Evolutionary conservation across 2,797 vertebrate species (phyloP), one percentile per base, ranked within the genome.

Genomic region (Takifugu rubripes): DNA sequence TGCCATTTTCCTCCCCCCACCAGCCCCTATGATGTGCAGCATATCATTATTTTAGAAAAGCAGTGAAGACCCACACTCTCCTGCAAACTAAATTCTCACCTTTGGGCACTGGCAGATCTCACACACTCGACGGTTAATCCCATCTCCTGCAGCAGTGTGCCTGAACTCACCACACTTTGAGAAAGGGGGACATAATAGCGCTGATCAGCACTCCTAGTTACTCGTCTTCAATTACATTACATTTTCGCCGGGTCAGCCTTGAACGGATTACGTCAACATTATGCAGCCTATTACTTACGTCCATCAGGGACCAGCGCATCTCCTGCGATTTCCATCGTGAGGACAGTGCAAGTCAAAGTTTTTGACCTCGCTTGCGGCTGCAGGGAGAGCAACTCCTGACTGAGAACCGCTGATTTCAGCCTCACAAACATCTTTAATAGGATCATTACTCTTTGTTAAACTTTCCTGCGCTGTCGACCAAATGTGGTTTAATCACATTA

Each of bases 241-340:
- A 14, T 63, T 31, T 29, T 56, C 62, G 56, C 0, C 5, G 14
- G 70, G 64, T 76, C 70, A 63, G 45, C 52, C 49, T 31, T 77
- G 72, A 86, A 6, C 50, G 46, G 62, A 67, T 82, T 56, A 70
- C 48, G 49, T 15, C 5, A 53, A 45, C 54, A 44, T 70, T 56
- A 52, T 59, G 49, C 44, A 56, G 65, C 49, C 43, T 59, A 43
- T 25, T 49, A 36, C 40, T 63, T 68, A 70, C 79, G 77, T 59
- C 52, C 68, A 78, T 75, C 36, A 69, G 67, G 63, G 71, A 60
- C 56, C 27, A 1, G 51, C 56, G 52, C 26, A 31, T 75, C 75
- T 64, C 54, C 43, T 31, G 64, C 65, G 72, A 61, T 51, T 62
- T 66, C 43, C 45, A 52, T 14, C 3, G 6, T n/a, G 62, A 49